Conservation (phyloP, 2,888 invertebrate genomes). For the Tipula confusa region DNA sequence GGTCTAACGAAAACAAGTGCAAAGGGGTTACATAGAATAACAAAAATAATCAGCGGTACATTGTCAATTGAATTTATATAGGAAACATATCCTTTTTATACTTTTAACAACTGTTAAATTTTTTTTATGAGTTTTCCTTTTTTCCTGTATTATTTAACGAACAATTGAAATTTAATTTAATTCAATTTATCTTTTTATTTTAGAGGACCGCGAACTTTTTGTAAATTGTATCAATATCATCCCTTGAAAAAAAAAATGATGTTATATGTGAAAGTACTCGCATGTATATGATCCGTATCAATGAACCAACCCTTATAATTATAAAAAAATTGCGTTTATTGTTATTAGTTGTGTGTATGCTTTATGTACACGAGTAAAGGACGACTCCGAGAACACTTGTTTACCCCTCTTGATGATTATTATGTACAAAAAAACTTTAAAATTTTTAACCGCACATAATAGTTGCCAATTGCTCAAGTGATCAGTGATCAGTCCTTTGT, state of each 20-base stretch:
- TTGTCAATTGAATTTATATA: neutral
- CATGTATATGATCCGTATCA: neutral
- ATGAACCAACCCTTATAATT: slow-evolving; percentile 20
- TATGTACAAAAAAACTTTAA: neutral
- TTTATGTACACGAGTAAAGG: neutral
- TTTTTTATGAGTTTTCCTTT: slow-evolving; percentile 13
- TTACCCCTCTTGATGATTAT: neutral
- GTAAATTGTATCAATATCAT: slow-evolving; percentile 9
- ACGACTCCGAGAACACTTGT: neutral
- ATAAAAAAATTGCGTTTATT: neutral
- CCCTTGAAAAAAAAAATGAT: no score
- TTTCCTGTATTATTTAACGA: neutral
- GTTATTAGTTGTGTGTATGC: neutral
- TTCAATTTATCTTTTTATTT: neutral
- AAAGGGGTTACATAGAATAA: neutral
- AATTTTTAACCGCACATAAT: neutral
- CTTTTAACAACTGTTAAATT: neutral
- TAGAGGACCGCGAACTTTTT: neutral
- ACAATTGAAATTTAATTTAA: slow-evolving; percentile 25
- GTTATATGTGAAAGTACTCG: neutral
- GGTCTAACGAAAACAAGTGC: neutral
- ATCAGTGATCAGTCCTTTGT: neutral
- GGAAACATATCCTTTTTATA: slow-evolving; percentile 5
- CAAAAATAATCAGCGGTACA: neutral
- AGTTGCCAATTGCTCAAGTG: slow-evolving; percentile 20